Percentiles rank a stretch among this genome's conserved stretches.
Evolutionary conservation across 2,888 invertebrate genomes (phyloP).

Genomic region (Hirtodrosophila cameraria): DNA sequence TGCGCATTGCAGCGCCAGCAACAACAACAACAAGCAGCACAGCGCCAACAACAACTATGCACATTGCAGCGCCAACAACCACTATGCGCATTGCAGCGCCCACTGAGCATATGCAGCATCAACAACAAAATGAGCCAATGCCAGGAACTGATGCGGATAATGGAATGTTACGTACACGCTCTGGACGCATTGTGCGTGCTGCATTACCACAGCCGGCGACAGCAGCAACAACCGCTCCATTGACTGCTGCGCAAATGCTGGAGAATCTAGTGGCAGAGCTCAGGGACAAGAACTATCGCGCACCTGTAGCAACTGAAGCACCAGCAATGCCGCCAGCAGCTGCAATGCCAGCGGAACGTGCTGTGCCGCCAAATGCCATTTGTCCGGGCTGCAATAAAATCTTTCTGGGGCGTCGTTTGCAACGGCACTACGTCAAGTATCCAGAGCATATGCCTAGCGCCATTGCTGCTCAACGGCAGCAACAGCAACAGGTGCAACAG

Average conservation of each 20-base stretch:
- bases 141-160: conserved; percentile 18
- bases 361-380: conserved; percentile 76
- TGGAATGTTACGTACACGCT: conserved; percentile 65
- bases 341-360: conserved; percentile 10
- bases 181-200: conserved; percentile 70
- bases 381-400: conserved; percentile 83
- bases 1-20: too few species aligned
- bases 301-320: conserved; percentile 9
- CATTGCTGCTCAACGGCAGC: conserved; percentile 22
- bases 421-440: conserved; percentile 80
- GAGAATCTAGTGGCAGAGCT: conserved; percentile 72
- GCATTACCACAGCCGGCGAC: conserved; percentile 27
- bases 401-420: conserved; percentile 81
- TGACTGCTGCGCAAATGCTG: conserved; percentile 55
- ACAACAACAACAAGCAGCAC: background rate
- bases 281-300: conserved; percentile 62
- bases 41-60: background rate
- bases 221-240: conserved; percentile 12
- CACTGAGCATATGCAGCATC: too few species aligned
- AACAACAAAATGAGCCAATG: conserved; percentile 1
- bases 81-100: conserved; percentile 1
- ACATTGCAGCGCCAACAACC: background rate
- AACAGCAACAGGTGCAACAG: background rate
- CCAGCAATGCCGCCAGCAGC: background rate
- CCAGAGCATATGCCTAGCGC: conserved; percentile 79